These are phyloP conservation scores for Pandemis corylana DNA, from an alignment of 2,888 invertebrate species.

Conservation along the genomic window DNA sequence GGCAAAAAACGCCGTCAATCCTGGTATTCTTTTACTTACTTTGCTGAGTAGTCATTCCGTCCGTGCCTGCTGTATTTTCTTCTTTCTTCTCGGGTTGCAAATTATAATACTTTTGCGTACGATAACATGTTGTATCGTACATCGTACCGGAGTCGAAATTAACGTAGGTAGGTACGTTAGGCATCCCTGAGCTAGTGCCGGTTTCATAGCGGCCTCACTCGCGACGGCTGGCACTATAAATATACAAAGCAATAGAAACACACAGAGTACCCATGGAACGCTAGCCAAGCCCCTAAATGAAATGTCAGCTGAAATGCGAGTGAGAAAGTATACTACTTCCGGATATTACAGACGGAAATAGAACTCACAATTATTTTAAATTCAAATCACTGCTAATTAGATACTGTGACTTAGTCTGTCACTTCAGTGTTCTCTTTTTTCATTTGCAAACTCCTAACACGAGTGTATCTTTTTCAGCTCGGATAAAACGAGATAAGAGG, in stretches of 20 bases:
- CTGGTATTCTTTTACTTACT: too few relatives aligned
- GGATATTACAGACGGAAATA: neutral
- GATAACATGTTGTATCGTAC: too few relatives aligned
- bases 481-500: neutral
- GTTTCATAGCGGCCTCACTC: slow-evolving; percentile 20
- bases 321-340: neutral
- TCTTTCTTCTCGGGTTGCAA: too few relatives aligned
- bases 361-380: neutral
- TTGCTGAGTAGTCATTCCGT: too few relatives aligned
- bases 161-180: too few relatives aligned
- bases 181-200: slow-evolving; percentile 1
- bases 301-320: slow-evolving; percentile 12
- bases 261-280: neutral
- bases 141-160: too few relatives aligned
- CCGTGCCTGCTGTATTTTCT: too few relatives aligned
- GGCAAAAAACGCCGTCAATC: too few relatives aligned
- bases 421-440: too few relatives aligned
- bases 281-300: slow-evolving; percentile 19
- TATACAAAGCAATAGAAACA: slow-evolving; percentile 30
- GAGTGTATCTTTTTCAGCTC: neutral
- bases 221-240: slow-evolving; percentile 27
- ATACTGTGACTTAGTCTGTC: neutral
- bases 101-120: too few relatives aligned
- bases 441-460: neutral
- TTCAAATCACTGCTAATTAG: neutral